These are phyloP conservation scores for Mycalesis mineus DNA, from an alignment of 2,888 invertebrate genomes.

Conservation along the genomic window DNA sequence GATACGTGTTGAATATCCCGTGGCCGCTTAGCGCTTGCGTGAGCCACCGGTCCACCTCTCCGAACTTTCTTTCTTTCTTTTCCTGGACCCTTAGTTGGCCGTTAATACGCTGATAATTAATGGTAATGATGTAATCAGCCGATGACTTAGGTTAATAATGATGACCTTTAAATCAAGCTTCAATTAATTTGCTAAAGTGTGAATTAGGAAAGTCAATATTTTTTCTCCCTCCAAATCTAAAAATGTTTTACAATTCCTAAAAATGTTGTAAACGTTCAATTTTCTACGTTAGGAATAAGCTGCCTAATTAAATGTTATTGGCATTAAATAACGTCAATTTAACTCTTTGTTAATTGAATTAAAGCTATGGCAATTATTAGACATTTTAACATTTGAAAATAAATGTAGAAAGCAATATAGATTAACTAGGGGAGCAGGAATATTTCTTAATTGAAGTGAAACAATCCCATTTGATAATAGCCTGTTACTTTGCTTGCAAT, in stretches of 20 bases:
- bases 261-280: constrained; percentile 4
- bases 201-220: background rate
- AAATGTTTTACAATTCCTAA: background rate
- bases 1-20: too few species aligned
- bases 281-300: constrained; percentile 6
- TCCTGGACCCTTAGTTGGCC: too few species aligned
- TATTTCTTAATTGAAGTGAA: too few species aligned
- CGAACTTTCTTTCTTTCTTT: too few species aligned
- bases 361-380: background rate
- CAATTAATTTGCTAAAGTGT: background rate
- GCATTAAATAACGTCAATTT: constrained; percentile 8
- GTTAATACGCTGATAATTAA: too few species aligned
- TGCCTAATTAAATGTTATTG: constrained; percentile 7
- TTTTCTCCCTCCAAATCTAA: background rate
- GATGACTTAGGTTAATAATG: too few species aligned
- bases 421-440: background rate
- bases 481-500: too few species aligned
- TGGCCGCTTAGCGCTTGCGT: too few species aligned
- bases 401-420: background rate
- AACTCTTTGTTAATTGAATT: background rate
- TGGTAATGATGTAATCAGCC: too few species aligned
- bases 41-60: too few species aligned
- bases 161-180: background rate
- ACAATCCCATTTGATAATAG: too few species aligned
- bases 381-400: background rate